Percentiles rank a stretch among this genome's conserved stretches.
phyloP scores from a whole-genome alignment of 2,113 vertebrate genomes.

The Aepyceros melampus region DNA sequence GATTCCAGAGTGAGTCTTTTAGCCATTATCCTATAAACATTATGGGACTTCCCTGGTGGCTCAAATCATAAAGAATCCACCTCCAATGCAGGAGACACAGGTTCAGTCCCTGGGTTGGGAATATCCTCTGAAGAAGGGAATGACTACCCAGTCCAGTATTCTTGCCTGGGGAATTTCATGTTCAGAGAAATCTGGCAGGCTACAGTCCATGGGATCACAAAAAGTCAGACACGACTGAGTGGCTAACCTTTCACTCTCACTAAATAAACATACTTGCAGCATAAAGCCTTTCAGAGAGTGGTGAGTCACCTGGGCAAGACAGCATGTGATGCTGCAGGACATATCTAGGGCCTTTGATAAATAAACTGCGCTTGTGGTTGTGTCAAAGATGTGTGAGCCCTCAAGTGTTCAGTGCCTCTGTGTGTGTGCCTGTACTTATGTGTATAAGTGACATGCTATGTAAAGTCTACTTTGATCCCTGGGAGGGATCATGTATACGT shows the following conservation, averaged over 20 bases:
- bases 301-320: neutral
- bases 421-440: neutral
- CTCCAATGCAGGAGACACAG: neutral
- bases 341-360: neutral
- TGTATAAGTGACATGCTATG: neutral
- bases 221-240: neutral
- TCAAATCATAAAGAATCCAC: neutral
- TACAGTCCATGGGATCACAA: neutral
- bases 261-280: neutral
- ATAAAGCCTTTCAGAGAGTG: neutral
- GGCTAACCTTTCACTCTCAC: neutral
- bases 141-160: neutral
- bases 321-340: rapidly evolving
- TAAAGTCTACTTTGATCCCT: neutral
- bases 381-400: neutral
- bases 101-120: neutral
- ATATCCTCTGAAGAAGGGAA: neutral
- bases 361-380: neutral
- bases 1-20: neutral
- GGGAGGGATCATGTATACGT: neutral
- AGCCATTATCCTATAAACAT: neutral
- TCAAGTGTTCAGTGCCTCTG: neutral
- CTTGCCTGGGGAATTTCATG: neutral
- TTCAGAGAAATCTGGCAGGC: neutral
- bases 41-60: neutral